Evolutionary conservation across 1,140 invertebrate genomes (phyloP).

Genomic region (Pissodes strobi): DNA sequence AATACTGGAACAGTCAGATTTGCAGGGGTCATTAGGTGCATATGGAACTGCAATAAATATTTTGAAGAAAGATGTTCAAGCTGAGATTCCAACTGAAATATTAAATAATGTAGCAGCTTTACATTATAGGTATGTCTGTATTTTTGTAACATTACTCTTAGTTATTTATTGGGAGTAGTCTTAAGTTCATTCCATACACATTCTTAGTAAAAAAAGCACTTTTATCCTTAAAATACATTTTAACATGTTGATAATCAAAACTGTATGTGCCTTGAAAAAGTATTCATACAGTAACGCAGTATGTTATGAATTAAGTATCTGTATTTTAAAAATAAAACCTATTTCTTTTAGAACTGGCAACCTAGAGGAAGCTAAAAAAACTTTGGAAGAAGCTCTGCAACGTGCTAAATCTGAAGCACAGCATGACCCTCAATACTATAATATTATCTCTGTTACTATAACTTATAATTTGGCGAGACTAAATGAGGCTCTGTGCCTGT

Average conservation of each 20-base stretch:
- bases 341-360: constrained; percentile 73
- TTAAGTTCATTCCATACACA: too few relatives aligned
- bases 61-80: constrained; percentile 89
- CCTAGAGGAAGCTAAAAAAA: constrained; percentile 80
- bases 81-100: constrained; percentile 96
- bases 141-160: background rate
- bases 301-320: too few relatives aligned
- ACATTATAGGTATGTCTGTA: constrained; percentile 71
- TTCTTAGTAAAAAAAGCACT: too few relatives aligned
- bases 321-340: too few relatives aligned
- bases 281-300: too few relatives aligned
- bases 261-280: too few relatives aligned
- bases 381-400: constrained; percentile 84
- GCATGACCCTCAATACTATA: constrained; percentile 92
- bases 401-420: constrained; percentile 80
- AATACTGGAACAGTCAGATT: constrained; percentile 94
- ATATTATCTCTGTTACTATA: constrained; percentile 94
- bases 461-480: constrained; percentile 95
- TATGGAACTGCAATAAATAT: constrained; percentile 94
- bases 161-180: background rate
- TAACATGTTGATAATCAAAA: too few relatives aligned
- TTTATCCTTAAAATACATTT: too few relatives aligned
- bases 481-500: constrained; percentile 90
- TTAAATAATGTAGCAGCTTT: constrained; percentile 96
- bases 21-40: constrained; percentile 84